Conservation (phyloP, 2,797 vertebrate species). For the Notoglanidium macrostoma region DNA sequence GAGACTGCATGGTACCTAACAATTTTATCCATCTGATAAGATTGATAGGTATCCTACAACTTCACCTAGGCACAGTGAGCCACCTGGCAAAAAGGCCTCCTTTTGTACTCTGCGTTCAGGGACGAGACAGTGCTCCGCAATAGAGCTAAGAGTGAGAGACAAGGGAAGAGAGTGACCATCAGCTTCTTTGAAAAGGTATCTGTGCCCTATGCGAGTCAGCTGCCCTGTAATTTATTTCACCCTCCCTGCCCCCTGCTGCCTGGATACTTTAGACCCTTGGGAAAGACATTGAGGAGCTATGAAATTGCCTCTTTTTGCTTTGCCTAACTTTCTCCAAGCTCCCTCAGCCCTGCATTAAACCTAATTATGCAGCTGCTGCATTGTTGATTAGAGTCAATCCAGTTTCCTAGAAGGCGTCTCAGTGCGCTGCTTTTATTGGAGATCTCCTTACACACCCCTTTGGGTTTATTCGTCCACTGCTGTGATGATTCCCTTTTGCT, state of each 20-base stretch:
- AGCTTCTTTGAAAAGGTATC: conserved; percentile 42
- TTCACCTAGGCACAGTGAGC: conserved; percentile 47
- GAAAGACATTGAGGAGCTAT: conserved; percentile 37
- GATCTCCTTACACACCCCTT: conserved; percentile 76
- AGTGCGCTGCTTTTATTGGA: conserved; percentile 71
- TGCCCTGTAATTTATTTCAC: conserved; percentile 39
- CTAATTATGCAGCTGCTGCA: conserved; percentile 62
- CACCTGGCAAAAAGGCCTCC: conserved; percentile 49
- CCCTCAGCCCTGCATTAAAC: conserved; percentile 34
- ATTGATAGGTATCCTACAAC: conserved; percentile 58
- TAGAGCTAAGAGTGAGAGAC: conserved; percentile 8
- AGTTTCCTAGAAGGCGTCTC: conserved; percentile 78
- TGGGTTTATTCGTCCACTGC: conserved; percentile 78
- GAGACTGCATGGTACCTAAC: conserved; percentile 40
- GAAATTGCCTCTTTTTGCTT: conserved; percentile 37
- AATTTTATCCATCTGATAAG: conserved; percentile 50
- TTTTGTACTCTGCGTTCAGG: conserved; percentile 46
- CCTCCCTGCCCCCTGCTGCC: conserved; percentile 13
- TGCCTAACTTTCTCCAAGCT: not conserved
- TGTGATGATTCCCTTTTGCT: conserved; percentile 68
- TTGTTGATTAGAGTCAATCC: conserved; percentile 69
- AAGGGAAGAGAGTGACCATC: conserved; percentile 29
- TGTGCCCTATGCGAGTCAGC: conserved; percentile 20
- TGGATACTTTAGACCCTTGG: conserved; percentile 58
- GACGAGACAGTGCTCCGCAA: conserved; percentile 26